A percentile compares a stretch with the other conserved stretches of the same genome.
phyloP scores from a whole-genome alignment of 2,113 vertebrate species.

The Pimephales promelas region DNA sequence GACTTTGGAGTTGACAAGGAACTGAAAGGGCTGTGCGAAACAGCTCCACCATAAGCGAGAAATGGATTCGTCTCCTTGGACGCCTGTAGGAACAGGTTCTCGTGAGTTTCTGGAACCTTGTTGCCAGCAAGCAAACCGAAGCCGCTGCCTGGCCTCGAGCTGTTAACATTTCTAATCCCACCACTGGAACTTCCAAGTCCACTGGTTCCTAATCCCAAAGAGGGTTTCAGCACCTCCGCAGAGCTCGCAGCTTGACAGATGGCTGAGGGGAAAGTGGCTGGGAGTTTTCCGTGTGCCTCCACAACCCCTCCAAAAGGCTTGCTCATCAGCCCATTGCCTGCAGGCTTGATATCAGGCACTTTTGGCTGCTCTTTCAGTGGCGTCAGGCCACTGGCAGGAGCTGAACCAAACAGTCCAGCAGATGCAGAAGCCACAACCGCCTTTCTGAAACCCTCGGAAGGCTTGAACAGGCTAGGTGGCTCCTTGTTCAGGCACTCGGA shows the following conservation, averaged over 20 bases:
- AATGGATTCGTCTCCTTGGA: constrained; percentile 96
- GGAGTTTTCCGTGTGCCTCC: constrained; percentile 84
- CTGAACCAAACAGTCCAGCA: constrained; percentile 59
- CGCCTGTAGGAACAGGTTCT: constrained; percentile 94
- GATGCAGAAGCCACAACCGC: constrained; percentile 54
- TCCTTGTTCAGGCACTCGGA: constrained; percentile 89
- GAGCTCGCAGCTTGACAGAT: constrained; percentile 62
- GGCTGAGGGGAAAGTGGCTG: constrained; percentile 83
- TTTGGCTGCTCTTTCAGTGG: constrained; percentile 80
- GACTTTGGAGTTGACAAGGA: constrained; percentile 67
- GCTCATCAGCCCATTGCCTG: constrained; percentile 81
- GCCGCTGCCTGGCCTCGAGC: constrained; percentile 60
- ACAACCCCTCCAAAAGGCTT: constrained; percentile 75
- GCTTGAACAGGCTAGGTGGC: constrained; percentile 76
- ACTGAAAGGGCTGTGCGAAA: constrained; percentile 85
- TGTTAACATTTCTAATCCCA: constrained; percentile 63
- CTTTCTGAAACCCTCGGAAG: constrained; percentile 72
- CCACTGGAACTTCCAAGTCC: constrained; percentile 49
- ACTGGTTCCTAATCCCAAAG: constrained; percentile 57
- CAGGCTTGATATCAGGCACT: constrained; percentile 82
- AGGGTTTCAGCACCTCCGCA: constrained; percentile 58
- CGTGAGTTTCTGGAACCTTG: constrained; percentile 83
- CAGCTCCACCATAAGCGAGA: constrained; percentile 87
- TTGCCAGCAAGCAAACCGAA: constrained; percentile 66
- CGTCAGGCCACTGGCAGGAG: constrained; percentile 11